Base-by-base conservation (phyloP, 2,113 vertebrate genomes). In the Chionodraco myersi region DNA sequence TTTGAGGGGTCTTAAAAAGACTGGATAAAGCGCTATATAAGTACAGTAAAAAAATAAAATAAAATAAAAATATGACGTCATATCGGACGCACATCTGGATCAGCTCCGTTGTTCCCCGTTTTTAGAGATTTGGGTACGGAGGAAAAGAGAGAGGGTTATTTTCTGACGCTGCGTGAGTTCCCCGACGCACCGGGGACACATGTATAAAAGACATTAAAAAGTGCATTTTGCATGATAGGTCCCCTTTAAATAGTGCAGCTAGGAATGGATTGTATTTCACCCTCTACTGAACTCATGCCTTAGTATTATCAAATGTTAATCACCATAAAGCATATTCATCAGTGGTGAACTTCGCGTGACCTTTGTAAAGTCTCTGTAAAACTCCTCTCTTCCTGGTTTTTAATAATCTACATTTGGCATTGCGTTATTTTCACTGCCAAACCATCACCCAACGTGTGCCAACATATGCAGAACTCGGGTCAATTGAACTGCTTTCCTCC, bases 341-440 rank as follows among this genome's bases (percentile, higher is more conserved):
- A 56, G 45, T 15, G 8, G 41, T 52, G 16, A 64, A 76, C 67
- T 75, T 41, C 26, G 18, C 14, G 6, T 45, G 49, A 16, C 65
- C 77, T 69, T 64, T 69, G 47, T n/a, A 64, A 10, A 65, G 21
- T 21, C 54, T 18, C 18, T 67, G 49, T 59, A 53, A 77, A 61
- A 66, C 64, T 34, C 64, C 36, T n/a, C 41, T 54, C 13, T 0
- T 16, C 4, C 36, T 57, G 34, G 56, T n/a, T 76, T 62, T 70
- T 62, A 6, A 18, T 18, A 15, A 23, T 1, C 34, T 48, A 54
- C 47, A 41, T 67, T 59, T 53, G 34, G 63, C 41, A 30, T 65
- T 30, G 30, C 65, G 21, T 21, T 21, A 21, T 21, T 21, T 21
- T 21, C 21, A 21, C 21, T 21, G 7, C 15, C 60, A 75, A 75